phyloP scores from a whole-genome alignment of 2,113 vertebrate genomes.

The Rutilus rutilus region DNA sequence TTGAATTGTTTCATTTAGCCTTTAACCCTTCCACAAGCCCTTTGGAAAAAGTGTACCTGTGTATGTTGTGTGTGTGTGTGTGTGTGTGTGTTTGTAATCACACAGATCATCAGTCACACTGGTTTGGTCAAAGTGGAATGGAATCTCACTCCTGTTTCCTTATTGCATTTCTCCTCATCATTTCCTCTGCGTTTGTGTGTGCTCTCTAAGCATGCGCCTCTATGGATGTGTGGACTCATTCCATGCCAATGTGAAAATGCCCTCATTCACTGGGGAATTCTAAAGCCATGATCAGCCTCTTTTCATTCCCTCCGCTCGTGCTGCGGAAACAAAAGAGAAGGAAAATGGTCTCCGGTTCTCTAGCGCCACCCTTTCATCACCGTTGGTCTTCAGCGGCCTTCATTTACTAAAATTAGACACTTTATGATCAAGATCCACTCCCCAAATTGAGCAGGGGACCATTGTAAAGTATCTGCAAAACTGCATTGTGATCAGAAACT shows the following conservation, averaged over 20 bases:
- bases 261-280: slow-evolving; percentile 35
- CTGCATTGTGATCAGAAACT: neutral
- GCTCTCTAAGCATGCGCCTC: neutral
- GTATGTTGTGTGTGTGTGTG: too few species aligned
- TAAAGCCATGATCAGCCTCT: slow-evolving; percentile 35
- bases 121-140: slow-evolving; percentile 2
- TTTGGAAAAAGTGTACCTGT: neutral
- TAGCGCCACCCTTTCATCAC: slow-evolving; percentile 7
- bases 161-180: slow-evolving; percentile 2
- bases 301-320: slow-evolving; percentile 17
- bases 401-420: slow-evolving; percentile 1
- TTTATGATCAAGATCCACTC: neutral
- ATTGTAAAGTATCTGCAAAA: neutral
- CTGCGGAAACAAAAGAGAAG: slow-evolving; percentile 9
- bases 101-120: slow-evolving; percentile 3
- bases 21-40: neutral
- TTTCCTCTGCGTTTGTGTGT: neutral
- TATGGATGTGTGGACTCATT: neutral
- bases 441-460: neutral
- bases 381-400: neutral
- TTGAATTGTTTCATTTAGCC: slow-evolving; percentile 44
- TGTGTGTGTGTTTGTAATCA: slow-evolving; percentile 5
- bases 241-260: slow-evolving; percentile 37
- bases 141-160: slow-evolving; percentile 13
- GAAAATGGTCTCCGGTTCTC: slow-evolving; percentile 11